Conservation (phyloP, 2,113 vertebrate species). For the Ailuropoda melanoleuca region DNA sequence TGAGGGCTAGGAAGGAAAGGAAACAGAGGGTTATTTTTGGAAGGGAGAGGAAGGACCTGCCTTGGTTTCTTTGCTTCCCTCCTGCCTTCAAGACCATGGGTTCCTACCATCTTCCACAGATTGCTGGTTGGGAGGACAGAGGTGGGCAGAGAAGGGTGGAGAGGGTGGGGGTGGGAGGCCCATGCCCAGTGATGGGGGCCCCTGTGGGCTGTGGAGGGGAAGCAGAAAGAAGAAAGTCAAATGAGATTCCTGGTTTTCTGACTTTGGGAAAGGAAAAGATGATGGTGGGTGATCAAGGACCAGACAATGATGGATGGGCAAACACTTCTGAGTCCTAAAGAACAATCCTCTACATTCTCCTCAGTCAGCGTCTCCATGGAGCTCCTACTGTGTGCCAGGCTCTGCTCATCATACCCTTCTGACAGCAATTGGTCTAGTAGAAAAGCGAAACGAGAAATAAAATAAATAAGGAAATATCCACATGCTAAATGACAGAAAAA, state of each 20-base stretch:
- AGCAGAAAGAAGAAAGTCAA: neutral
- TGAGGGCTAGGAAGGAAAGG: neutral
- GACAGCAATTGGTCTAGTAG: neutral
- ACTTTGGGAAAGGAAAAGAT: neutral
- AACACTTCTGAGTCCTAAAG: neutral
- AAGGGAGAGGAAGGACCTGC: neutral
- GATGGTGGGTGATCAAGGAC: accelerated
- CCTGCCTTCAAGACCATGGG: accelerated
- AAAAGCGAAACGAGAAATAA: neutral
- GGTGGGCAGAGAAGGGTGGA: neutral
- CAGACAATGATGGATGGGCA: accelerated
- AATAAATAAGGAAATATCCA: neutral
- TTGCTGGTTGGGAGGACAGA: neutral
- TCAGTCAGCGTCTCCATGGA: accelerated
- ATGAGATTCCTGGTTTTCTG: neutral
- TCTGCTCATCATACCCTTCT: accelerated
- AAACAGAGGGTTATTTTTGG: accelerated
- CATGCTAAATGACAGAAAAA: neutral
- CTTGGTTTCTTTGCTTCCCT: neutral
- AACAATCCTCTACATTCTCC: accelerated
- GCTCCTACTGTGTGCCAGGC: neutral
- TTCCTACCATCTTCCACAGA: neutral
- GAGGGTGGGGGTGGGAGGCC: too few relatives aligned
- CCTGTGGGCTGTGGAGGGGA: neutral
- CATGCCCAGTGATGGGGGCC: accelerated